These are phyloP conservation scores for Oostethus manadensis DNA, from an alignment of 2,113 vertebrate species.

Conservation along the genomic window DNA sequence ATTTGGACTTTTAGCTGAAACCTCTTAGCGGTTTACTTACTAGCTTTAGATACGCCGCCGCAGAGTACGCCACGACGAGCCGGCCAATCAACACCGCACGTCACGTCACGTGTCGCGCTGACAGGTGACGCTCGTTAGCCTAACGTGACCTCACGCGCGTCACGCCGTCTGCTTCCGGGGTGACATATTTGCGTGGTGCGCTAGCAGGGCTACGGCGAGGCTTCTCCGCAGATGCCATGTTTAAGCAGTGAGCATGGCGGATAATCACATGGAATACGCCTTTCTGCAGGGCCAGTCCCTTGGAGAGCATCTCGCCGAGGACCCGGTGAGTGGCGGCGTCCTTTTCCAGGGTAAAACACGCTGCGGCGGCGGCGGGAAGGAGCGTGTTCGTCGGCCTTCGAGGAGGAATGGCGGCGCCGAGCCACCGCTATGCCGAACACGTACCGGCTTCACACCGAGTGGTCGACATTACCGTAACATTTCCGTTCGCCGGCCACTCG, in stretches of 20 bases:
- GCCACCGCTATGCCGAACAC: neutral
- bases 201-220: neutral
- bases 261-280: conserved; percentile 61
- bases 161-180: conserved; percentile 3
- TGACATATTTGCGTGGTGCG: neutral
- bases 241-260: conserved; percentile 65
- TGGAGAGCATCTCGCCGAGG: conserved; percentile 57
- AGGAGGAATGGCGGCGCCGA: neutral
- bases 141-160: neutral
- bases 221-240: conserved; percentile 51
- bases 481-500: no score
- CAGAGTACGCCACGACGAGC: neutral
- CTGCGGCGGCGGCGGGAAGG: neutral
- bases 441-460: no score
- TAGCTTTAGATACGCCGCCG: no score
- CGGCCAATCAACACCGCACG: neutral
- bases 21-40: no score
- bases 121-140: conserved; percentile 1
- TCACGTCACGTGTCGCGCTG: neutral
- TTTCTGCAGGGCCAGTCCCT: conserved; percentile 63
- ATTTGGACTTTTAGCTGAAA: no score
- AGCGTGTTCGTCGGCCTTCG: neutral
- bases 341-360: neutral
- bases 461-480: no score
- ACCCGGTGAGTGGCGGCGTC: conserved; percentile 61